Base-by-base conservation (phyloP, 2,888 invertebrate genomes). In the Pecten maximus region DNA sequence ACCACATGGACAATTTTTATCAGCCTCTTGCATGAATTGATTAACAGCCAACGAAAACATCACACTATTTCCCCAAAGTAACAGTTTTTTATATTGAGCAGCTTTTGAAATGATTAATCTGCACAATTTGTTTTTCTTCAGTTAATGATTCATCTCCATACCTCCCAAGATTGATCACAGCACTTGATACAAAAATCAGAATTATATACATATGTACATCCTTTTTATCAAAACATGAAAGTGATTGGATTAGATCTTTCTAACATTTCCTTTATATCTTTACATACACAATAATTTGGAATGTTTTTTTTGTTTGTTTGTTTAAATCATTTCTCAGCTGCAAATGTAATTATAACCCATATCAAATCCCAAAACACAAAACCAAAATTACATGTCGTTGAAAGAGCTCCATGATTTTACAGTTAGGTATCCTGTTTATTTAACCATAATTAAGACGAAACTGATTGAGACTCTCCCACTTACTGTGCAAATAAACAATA, bases 331-430 rank as follows among this genome's bases (percentile, higher is more conserved):
- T 74, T 6, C 74, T 35, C 12, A 35, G 10, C 74, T 74, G 74
- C 35, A 74, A 23, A 28, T 35, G 35, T 74, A 74, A 74, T 74
- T 74, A 74, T 35, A 74, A 35, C n/a, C 3, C 60, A 28, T 60
- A 60, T 60, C 60, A 60, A 74, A 74, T 74, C 74, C 74, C 74
- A 35, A 19, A 74, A 28, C 74, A 74, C 10, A 74, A 74, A 74
- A 74, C 15, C 74, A 8, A 74, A 74, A 74, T 74, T 35, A 35
- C 74, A 74, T 35, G 74, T 35, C 35, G 28, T 0, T 23, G 74
- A 74, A 74, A 74, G 28, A 74, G 74, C 28, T 10, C 2, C 2
- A 28, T 35, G 28, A 74, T 74, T 74, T 3, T 35, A 74, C 35
- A 74, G 74, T 74, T 16, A 10, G 16, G 1, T 28, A 10, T 35